Evolutionary conservation across 2,797 vertebrate species (phyloP), one percentile per base, ranked within the genome.

Genomic region (Falco peregrinus): DNA sequence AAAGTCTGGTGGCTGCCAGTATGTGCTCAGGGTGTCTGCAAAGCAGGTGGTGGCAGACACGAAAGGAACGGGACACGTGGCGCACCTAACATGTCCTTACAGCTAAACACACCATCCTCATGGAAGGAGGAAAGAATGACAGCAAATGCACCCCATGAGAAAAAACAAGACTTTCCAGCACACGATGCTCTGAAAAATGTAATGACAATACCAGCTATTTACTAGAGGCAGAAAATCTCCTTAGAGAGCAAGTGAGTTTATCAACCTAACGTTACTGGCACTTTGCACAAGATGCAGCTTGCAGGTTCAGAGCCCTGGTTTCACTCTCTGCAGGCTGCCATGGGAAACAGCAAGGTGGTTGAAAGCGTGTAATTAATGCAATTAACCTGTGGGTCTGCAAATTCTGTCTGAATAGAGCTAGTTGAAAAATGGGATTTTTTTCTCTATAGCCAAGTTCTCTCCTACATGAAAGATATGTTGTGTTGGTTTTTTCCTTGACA

Each of bases 1-100:
- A 20, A 10, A 11, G 28, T 7, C 41, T 31, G 31, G 51, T 7
- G 0, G 5, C 41, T 22, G 57, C 22, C 48, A 5, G 19, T 3
- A 4, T 9, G 8, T 2, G 15, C 70, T 51, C 37, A 16, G 54
- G 41, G 28, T 9, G 18, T 5, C 59, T 14, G 50, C n/a, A 31
- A 51, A 37, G 35, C 45, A 25, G 50, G 21, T 3, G 8, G 3
- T 29, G 47, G 25, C 33, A 75, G 7, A 31, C 3, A 8, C 25
- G 0, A 4, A 35, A 48, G 45, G 50, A 10, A 4, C 26, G 0
- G 54, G 15, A 5, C 5, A 0, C 0, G 10, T 2, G 47, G 5
- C 10, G 51, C 53, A 16, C 15, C n/a, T 5, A 4, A 11, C 4
- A 0, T 1, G 1, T 17, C 29, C 65, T n/a, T 25, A 35, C 67